Percentiles rank a stretch among this genome's conserved stretches.
phyloP scores from a whole-genome alignment of 2,888 invertebrate species.

The Anodontia alba region DNA sequence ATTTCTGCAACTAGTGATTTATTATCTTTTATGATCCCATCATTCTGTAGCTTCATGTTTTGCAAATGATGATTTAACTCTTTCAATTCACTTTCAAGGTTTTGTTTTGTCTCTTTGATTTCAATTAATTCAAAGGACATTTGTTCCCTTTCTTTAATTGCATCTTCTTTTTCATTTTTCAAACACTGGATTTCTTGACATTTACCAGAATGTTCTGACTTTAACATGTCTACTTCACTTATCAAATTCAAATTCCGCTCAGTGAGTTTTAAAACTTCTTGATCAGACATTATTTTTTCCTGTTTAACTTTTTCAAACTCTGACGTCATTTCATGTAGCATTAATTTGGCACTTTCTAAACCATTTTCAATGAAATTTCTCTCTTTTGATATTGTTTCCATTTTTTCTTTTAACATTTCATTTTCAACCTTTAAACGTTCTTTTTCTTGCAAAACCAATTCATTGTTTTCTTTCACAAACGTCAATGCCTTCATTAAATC shows the following conservation, averaged over 20 bases:
- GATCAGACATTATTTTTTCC: not conserved
- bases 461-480: constrained; percentile 13
- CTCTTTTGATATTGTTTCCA: constrained; percentile 3
- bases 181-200: constrained; percentile 14
- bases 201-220: constrained; percentile 8
- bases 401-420: not conserved
- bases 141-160: constrained; percentile 11
- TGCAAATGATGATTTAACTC: constrained; percentile 9
- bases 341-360: constrained; percentile 8
- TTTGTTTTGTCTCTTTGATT: constrained; percentile 17
- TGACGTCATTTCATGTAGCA: not conserved
- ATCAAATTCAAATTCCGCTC: constrained; percentile 1
- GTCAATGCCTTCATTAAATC: not conserved
- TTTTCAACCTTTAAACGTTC: constrained; percentile 15
- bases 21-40: constrained; percentile 36
- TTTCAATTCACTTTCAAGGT: constrained; percentile 5
- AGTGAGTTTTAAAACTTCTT: constrained; percentile 19
- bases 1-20: constrained; percentile 38
- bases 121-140: not conserved
- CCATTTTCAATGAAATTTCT: not conserved
- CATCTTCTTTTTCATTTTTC: constrained; percentile 18
- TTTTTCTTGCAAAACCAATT: constrained; percentile 20
- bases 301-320: constrained; percentile 4
- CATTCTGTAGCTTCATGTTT: constrained; percentile 22
- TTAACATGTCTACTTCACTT: constrained; percentile 10